phyloP scores from a whole-genome alignment of 2,113 vertebrate genomes.

The Albula glossodonta region DNA sequence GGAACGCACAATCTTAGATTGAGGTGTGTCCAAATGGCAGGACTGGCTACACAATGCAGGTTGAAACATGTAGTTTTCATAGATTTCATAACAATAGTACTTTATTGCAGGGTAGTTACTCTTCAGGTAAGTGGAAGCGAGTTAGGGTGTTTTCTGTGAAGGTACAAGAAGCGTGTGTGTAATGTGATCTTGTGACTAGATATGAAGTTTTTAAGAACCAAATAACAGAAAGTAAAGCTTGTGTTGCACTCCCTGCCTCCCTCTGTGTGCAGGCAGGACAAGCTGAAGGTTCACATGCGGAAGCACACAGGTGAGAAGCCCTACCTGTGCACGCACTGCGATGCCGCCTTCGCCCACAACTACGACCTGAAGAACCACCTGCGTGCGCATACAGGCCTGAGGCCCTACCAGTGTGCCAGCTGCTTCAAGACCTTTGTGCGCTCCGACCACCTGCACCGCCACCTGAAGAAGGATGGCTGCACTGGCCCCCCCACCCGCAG shows the following conservation, averaged over 20 bases:
- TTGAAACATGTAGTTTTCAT: no score
- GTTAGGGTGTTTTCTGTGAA: no score
- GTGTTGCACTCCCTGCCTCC: conserved; percentile 12
- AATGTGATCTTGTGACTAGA: no score
- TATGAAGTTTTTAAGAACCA: no score
- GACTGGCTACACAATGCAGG: no score
- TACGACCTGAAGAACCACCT: conserved; percentile 99
- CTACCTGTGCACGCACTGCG: conserved; percentile 94
- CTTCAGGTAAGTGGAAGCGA: no score
- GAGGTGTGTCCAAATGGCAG: no score
- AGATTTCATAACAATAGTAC: no score
- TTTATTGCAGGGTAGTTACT: no score
- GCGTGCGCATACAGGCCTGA: conserved; percentile 93
- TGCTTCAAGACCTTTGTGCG: conserved; percentile 98
- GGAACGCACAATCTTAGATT: no score
- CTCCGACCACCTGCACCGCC: conserved; percentile 96
- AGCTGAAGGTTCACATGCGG: conserved; percentile 98
- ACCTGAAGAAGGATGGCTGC: conserved; percentile 98
- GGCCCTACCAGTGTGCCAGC: conserved; percentile 96
- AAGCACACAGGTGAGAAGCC: conserved; percentile 99
- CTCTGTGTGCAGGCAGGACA: conserved; percentile 86
- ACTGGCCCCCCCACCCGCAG: conserved; percentile 88
- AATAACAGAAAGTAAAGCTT: no score
- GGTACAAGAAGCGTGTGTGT: no score
- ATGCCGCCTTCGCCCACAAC: conserved; percentile 95